Evolutionary conservation across 2,113 vertebrate genomes (phyloP).

Genomic region (Pheucticus melanocephalus): DNA sequence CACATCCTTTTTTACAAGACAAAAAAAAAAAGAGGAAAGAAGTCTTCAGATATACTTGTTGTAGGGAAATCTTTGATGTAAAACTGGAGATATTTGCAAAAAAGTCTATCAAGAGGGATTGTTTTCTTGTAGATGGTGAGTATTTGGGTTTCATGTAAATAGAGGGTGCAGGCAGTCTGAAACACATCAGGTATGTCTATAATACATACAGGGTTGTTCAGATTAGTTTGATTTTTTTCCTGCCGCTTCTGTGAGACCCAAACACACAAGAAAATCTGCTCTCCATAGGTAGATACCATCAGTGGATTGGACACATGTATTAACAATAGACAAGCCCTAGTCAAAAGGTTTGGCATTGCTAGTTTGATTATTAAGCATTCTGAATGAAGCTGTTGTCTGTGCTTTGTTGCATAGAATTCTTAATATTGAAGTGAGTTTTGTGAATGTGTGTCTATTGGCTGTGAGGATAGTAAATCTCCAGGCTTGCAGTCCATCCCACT

Average conservation of each 20-base stretch:
- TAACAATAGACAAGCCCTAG: not conserved
- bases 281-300: not conserved
- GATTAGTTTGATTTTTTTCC: not conserved
- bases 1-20: not conserved
- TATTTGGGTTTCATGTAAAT: not conserved
- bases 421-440: not conserved
- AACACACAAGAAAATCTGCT: not conserved
- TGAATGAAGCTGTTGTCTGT: not conserved
- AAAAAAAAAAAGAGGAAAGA: not conserved
- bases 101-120: rapidly evolving
- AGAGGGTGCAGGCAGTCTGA: not conserved
- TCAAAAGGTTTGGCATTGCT: not conserved
- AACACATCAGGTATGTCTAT: not conserved
- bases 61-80: not conserved
- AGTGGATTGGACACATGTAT: not conserved
- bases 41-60: not conserved
- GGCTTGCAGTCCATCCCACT: not conserved
- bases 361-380: not conserved
- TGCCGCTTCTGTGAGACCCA: not conserved
- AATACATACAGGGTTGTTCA: not conserved
- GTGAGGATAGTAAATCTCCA: not conserved
- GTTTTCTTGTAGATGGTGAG: not conserved
- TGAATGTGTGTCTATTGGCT: not conserved
- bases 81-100: not conserved
- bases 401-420: not conserved